phyloP scores from a whole-genome alignment of 2,797 vertebrate genomes.

The Rhinophrynus dorsalis region DNA sequence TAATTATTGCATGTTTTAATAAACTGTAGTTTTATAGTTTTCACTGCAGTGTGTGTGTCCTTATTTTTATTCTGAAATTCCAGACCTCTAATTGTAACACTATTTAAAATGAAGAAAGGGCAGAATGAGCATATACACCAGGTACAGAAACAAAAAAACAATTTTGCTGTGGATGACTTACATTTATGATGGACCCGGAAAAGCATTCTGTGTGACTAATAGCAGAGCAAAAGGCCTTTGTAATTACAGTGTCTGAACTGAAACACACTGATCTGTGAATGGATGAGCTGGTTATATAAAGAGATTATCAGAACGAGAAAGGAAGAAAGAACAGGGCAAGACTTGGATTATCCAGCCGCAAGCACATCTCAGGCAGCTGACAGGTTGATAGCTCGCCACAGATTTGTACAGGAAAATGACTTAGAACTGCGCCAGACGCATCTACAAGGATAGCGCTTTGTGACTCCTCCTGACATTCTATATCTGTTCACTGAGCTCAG shows the following conservation, averaged over 20 bases:
- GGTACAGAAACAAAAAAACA: no score
- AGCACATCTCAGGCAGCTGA: background rate
- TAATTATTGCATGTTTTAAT: no score
- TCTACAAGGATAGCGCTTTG: background rate
- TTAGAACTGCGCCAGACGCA: background rate
- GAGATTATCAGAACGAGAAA: slow-evolving; percentile 34
- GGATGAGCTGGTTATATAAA: slow-evolving; percentile 30
- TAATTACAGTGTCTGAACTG: slow-evolving; percentile 39
- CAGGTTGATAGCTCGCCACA: background rate
- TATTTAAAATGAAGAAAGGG: background rate
- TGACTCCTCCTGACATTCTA: background rate
- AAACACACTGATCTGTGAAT: slow-evolving; percentile 6
- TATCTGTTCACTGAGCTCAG: background rate
- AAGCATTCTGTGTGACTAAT: slow-evolving; percentile 10
- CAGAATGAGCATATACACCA: background rate
- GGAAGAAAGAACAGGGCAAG: background rate
- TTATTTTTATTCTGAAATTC: no score
- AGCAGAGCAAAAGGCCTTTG: background rate
- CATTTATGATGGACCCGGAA: background rate
- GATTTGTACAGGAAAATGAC: background rate
- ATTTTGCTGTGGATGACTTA: slow-evolving; percentile 24
- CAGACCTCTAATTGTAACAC: background rate
- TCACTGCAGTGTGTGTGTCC: no score
- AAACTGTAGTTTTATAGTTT: no score
- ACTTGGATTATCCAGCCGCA: slow-evolving; percentile 8